These are phyloP conservation scores for Sciurus vulgaris DNA, from an alignment of 2,797 vertebrate species.

Conservation along the genomic window DNA sequence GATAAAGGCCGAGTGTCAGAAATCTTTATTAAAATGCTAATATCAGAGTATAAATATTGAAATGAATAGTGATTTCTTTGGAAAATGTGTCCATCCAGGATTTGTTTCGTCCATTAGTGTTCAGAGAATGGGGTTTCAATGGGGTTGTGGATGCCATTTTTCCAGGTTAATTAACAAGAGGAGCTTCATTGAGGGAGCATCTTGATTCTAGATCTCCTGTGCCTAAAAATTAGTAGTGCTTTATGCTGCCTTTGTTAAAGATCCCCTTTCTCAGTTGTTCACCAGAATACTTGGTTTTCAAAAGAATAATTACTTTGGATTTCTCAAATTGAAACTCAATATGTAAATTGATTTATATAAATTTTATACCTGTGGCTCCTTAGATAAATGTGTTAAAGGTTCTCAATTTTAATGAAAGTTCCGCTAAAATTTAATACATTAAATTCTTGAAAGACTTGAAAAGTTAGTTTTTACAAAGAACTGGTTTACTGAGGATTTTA, in stretches of 20 bases:
- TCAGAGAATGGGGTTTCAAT: background rate
- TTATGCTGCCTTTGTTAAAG: background rate
- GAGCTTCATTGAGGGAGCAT: background rate
- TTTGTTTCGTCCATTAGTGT: background rate
- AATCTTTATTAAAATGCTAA: background rate
- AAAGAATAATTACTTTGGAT: background rate
- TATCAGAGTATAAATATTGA: background rate
- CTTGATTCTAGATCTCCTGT: background rate
- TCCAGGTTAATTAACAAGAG: background rate
- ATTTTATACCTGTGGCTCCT: background rate
- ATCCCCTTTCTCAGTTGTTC: background rate
- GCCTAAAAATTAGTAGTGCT: background rate
- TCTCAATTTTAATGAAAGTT: conserved; percentile 33
- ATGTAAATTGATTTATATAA: background rate
- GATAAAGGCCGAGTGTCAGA: background rate
- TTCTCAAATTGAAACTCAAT: background rate
- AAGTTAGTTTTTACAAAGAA: conserved; percentile 56
- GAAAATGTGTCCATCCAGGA: background rate
- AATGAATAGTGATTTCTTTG: background rate
- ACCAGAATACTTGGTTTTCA: background rate
- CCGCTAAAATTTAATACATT: background rate
- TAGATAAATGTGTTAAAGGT: background rate
- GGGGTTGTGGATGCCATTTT: background rate
- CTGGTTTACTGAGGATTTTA: background rate
- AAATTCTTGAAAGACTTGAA: conserved; percentile 51